These are phyloP conservation scores for Mamestra brassicae DNA, from an alignment of 2,888 invertebrate species.

Conservation along the genomic window DNA sequence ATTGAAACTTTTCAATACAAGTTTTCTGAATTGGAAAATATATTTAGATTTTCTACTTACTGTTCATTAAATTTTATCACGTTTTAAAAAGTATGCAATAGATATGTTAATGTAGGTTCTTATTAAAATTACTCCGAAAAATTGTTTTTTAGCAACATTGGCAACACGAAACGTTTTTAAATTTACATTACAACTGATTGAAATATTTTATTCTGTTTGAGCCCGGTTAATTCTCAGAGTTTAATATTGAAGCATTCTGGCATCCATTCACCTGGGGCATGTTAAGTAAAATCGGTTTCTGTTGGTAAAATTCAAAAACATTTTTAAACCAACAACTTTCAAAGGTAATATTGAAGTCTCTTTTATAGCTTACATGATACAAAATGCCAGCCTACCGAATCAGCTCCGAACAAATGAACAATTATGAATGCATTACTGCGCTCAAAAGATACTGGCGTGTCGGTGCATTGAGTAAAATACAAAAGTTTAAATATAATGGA, in stretches of 20 bases:
- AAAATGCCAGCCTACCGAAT: not conserved
- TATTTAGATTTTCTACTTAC: not conserved
- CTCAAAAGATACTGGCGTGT: not conserved
- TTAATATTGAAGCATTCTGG: slow-evolving; percentile 21
- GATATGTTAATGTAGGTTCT: not conserved
- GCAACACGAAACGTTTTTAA: not conserved
- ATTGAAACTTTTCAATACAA: not conserved
- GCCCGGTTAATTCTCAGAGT: not conserved
- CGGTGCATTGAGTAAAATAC: slow-evolving; percentile 8
- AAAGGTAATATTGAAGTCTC: too few relatives aligned
- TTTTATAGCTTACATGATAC: not conserved
- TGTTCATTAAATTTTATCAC: not conserved
- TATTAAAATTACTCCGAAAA: not conserved
- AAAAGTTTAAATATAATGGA: slow-evolving; percentile 49
- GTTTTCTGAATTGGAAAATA: slow-evolving; percentile 1
- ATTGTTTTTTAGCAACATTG: not conserved
- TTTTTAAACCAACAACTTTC: not conserved
- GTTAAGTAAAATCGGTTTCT: not conserved
- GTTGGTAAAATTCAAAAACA: not conserved
- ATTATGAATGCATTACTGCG: too few relatives aligned
- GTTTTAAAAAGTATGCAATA: not conserved
- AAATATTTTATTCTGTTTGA: slow-evolving; percentile 34
- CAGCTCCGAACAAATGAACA: not conserved
- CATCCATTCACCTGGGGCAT: not conserved
- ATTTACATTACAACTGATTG: not conserved